Evolutionary conservation across 2,797 vertebrate genomes (phyloP).

Genomic region (Crax fasciolata): DNA sequence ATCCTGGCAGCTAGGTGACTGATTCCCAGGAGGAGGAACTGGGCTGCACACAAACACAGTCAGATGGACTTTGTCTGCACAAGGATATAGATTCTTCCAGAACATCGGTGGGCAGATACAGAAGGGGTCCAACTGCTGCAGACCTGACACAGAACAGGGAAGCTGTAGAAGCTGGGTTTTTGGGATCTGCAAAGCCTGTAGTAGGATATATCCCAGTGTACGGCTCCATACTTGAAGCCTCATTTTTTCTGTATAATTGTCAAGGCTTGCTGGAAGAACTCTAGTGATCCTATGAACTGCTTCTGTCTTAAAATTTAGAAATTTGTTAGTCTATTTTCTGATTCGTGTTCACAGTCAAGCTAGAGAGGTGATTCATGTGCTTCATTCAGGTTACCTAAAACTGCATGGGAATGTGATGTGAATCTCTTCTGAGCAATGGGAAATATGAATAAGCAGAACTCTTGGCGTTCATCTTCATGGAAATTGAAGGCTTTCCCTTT

Average conservation of each 20-base stretch:
- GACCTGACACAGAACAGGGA: neutral
- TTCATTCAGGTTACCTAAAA: neutral
- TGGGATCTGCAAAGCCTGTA: neutral
- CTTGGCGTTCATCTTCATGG: neutral
- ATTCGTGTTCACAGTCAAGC: neutral
- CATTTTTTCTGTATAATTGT: neutral
- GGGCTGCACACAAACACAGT: neutral
- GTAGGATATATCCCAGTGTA: neutral
- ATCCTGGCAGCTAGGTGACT: slow-evolving; percentile 12
- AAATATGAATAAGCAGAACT: neutral
- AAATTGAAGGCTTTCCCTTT: neutral
- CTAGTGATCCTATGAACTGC: neutral
- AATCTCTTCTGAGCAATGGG: neutral
- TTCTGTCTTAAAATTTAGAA: neutral
- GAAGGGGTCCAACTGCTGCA: neutral
- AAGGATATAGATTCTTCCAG: neutral
- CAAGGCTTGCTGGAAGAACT: neutral
- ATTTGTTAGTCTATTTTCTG: neutral
- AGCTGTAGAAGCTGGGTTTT: neutral
- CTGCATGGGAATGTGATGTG: neutral
- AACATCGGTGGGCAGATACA: neutral
- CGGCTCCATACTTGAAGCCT: neutral
- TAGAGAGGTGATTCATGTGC: neutral
- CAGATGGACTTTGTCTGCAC: neutral
- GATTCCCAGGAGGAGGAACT: neutral